Conservation (phyloP, 2,888 invertebrate genomes). For the Harpalus rufipes region DNA sequence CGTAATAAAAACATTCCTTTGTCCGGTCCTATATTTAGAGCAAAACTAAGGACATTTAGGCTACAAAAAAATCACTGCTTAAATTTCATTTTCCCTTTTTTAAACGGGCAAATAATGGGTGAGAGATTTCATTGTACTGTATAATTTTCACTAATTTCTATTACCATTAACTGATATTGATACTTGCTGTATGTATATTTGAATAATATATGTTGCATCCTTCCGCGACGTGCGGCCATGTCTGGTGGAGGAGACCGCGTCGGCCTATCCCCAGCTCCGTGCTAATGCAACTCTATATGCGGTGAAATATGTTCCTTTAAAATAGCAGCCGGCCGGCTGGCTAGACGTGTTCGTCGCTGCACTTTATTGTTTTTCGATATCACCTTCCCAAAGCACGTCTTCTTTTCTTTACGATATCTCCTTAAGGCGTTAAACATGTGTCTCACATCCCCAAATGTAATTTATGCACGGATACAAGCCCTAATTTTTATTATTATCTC, state of each 20-base stretch:
- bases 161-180: no score
- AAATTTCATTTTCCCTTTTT: no score
- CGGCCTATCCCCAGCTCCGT: conserved; percentile 51
- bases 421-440: conserved; percentile 46
- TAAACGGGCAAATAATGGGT: no score
- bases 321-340: conserved; percentile 46
- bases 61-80: no score
- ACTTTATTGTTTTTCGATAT: conserved; percentile 67
- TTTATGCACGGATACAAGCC: conserved; percentile 14
- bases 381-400: conserved; percentile 35
- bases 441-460: conserved; percentile 39
- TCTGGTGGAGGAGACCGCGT: neutral
- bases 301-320: conserved; percentile 67
- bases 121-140: no score
- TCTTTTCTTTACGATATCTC: conserved; percentile 53
- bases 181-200: no score
- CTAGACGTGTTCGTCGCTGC: conserved; percentile 57
- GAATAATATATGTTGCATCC: no score
- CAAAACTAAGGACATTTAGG: no score
- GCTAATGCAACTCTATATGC: conserved; percentile 67
- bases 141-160: no score
- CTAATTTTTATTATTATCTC: neutral
- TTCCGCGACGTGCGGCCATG: no score
- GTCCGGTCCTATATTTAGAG: no score
- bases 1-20: no score